Percentiles rank a stretch among this genome's conserved stretches.
Conservation (phyloP, 2,113 vertebrate species). For the Scophthalmus maximus region DNA sequence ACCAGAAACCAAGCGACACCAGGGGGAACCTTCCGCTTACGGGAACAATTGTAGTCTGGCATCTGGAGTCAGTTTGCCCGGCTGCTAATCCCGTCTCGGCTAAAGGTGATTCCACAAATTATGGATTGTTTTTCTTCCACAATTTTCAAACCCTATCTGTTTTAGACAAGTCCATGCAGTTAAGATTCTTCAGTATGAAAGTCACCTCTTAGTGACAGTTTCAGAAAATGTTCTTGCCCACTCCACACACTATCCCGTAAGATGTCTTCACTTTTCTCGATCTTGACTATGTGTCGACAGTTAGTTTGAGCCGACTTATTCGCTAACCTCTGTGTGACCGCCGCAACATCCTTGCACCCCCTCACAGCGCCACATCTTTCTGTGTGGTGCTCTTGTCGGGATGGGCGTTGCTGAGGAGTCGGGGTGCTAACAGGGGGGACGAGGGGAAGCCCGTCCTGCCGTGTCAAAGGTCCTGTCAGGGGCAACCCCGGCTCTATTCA, state of each 20-base stretch:
- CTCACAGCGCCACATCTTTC: constrained; percentile 26
- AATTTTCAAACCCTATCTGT: not conserved
- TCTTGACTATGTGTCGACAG: constrained; percentile 3
- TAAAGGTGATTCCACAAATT: not conserved
- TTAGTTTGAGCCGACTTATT: constrained; percentile 37
- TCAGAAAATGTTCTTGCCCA: not conserved
- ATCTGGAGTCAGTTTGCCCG: not conserved
- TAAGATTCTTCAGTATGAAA: not conserved
- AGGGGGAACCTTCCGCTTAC: not conserved
- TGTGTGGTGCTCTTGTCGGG: constrained; percentile 40
- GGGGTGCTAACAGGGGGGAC: constrained; percentile 54
- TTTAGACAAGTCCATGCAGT: not conserved
- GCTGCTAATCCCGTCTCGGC: not conserved
- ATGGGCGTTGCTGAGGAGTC: constrained; percentile 63
- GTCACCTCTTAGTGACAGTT: not conserved
- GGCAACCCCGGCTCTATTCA: constrained; percentile 73
- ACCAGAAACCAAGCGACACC: not conserved
- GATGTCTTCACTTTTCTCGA: not conserved
- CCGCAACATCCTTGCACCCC: constrained; percentile 44
- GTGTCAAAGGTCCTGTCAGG: constrained; percentile 77
- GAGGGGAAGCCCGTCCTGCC: constrained; percentile 55
- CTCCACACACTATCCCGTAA: not conserved
- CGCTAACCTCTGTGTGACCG: constrained; percentile 79
- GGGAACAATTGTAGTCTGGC: not conserved
- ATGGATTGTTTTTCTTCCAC: too few relatives aligned